These are phyloP conservation scores for Falcunculus frontatus DNA, from an alignment of 2,113 vertebrate species.

Conservation along the genomic window DNA sequence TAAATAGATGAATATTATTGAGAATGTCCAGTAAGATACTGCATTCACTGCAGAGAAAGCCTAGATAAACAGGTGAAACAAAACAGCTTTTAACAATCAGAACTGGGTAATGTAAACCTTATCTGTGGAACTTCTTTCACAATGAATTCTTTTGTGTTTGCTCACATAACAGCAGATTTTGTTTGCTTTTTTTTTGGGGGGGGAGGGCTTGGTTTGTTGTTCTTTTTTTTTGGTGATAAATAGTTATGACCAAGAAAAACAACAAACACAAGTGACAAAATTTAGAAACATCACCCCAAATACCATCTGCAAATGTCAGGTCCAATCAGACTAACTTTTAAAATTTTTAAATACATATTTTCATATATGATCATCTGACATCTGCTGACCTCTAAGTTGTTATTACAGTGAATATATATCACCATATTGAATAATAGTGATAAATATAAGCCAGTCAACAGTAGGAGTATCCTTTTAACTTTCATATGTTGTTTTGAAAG, in stretches of 20 bases:
- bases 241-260: not conserved
- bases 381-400: not conserved
- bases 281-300: not conserved
- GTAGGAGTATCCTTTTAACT: not conserved
- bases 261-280: not conserved
- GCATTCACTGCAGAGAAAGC: not conserved
- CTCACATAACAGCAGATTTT: not conserved
- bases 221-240: not conserved
- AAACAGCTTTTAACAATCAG: not conserved
- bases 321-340: not conserved
- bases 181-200: not conserved
- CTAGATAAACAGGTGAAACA: not conserved
- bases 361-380: not conserved
- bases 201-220: not conserved
- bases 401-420: not conserved
- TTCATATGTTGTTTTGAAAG: not conserved
- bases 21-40: not conserved
- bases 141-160: not conserved
- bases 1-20: not conserved
- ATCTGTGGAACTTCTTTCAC: not conserved
- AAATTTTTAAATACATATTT: not conserved
- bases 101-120: not conserved
- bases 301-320: not conserved
- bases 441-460: not conserved
- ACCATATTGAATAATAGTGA: not conserved